Evolutionary conservation across 2,888 invertebrate species (phyloP).

Genomic region (Melanargia galathea): DNA sequence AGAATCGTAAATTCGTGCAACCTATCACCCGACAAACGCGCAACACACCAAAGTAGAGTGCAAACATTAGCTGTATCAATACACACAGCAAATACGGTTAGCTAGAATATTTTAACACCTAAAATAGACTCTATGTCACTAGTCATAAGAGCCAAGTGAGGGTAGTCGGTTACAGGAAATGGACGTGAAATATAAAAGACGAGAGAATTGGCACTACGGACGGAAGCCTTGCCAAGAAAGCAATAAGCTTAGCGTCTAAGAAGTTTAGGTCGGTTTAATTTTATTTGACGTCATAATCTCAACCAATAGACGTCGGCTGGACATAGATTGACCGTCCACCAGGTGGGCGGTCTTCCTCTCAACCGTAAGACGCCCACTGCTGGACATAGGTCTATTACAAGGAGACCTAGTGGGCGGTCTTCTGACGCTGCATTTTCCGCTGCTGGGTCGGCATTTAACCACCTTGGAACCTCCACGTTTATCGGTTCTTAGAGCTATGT

Average conservation of each 20-base stretch:
- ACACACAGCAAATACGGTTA: slow-evolving; percentile 36
- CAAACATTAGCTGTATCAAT: slow-evolving; percentile 36
- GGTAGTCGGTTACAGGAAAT: slow-evolving; percentile 2
- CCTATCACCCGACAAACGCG: slow-evolving; percentile 23
- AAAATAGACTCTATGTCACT: neutral
- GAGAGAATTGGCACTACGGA: slow-evolving; percentile 18
- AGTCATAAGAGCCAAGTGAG: neutral
- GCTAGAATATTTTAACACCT: slow-evolving; percentile 15
- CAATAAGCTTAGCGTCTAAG: slow-evolving; percentile 19
- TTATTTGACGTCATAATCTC: neutral
- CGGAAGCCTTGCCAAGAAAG: slow-evolving; percentile 19
- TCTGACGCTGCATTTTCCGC: too few relatives aligned
- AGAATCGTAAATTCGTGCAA: slow-evolving; percentile 5
- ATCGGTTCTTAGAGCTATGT: too few relatives aligned
- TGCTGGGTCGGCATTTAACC: too few relatives aligned
- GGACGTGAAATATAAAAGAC: slow-evolving; percentile 19
- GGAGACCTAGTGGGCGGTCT: too few relatives aligned
- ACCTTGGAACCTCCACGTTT: too few relatives aligned
- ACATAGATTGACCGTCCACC: too few relatives aligned
- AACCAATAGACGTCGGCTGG: neutral
- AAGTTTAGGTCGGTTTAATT: slow-evolving; percentile 15
- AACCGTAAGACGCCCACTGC: neutral
- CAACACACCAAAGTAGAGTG: slow-evolving; percentile 28
- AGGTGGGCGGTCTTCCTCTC: neutral
- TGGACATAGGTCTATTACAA: neutral